Conservation (phyloP, 2,888 invertebrate species). For the Cremastobaeus sp. region DNA sequence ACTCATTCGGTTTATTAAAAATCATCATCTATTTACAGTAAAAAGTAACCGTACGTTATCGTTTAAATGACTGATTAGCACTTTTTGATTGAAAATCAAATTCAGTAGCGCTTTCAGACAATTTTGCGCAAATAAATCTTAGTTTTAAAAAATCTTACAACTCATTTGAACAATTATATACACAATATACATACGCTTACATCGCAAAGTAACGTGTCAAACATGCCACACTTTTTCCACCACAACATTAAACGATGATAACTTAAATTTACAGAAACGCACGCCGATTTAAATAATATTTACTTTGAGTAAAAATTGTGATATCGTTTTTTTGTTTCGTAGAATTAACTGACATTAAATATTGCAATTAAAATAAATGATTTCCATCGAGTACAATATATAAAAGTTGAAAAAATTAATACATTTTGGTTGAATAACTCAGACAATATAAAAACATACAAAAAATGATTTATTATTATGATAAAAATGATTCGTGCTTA, state of each 20-base stretch:
- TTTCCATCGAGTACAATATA: too few species aligned
- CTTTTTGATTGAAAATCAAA: conserved; percentile 32
- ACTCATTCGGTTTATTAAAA: conserved; percentile 53
- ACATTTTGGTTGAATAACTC: too few species aligned
- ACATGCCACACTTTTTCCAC: conserved; percentile 38
- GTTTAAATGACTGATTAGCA: conserved; percentile 32
- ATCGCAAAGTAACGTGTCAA: conserved; percentile 25
- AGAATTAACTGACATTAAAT: too few species aligned
- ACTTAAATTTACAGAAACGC: too few species aligned
- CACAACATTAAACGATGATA: background rate
- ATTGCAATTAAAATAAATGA: too few species aligned
- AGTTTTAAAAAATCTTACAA: conserved; percentile 39
- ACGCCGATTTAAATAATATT: background rate
- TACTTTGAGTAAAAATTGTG: background rate
- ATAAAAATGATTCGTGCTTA: too few species aligned
- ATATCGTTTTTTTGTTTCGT: too few species aligned
- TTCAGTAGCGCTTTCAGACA: conserved; percentile 15
- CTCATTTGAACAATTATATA: conserved; percentile 42
- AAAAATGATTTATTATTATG: too few species aligned
- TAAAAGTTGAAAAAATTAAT: too few species aligned
- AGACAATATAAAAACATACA: too few species aligned
- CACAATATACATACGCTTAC: conserved; percentile 36
- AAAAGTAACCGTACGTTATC: conserved; percentile 29
- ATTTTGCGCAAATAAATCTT: conserved; percentile 25
- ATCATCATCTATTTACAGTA: conserved; percentile 47